Evolutionary conservation across 2,113 vertebrate genomes (phyloP), one percentile per base, ranked within the genome.

Genomic region (Archilochus colubris): DNA sequence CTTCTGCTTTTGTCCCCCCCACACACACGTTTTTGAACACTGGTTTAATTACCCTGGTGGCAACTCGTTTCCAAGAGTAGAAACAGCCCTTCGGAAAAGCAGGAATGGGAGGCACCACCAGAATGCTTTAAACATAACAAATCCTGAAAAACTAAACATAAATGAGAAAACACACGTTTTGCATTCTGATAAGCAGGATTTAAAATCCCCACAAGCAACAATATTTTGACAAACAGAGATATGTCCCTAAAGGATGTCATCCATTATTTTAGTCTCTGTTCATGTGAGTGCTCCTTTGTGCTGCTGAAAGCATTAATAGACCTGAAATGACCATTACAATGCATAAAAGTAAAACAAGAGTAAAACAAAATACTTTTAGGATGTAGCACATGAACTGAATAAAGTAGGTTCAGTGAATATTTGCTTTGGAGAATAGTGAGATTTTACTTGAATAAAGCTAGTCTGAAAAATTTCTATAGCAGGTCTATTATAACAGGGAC

Each of bases 31-130:
- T 79, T 40, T 62, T 77, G 48, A 88, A 30, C 28, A 57, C 25
- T 31, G 13, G 15, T 54, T 54, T 84, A 72, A 82, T 78, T 95
- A 63, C 53, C 33, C 57, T 88, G 66, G 23, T 59, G 48, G 23
- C 63, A 48, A 81, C 51, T 79, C 79, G 69, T 36, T 78, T 81
- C 87, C n/a, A 86, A 88, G 70, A 94, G 91, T 14, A 83, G 58
- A 44, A 88, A 82, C 33, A 59, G 31, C 36, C n/a, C 38, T 25
- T 27, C 48, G 44, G 36, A 84, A 88, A 22, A 50, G 57, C n/a
- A 89, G n/a, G 14, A 82, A 74, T 46, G 79, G 80, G 7, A 85
- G 12, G 12, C 30, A 90, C 55, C 31, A 53, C 7, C 14, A 54
- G 50, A 91, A 81, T 43, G 8, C 18, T 46, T 67, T 51, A 43